These are phyloP conservation scores for Thereva nobilitata DNA, from an alignment of 2,888 invertebrate species.

Conservation along the genomic window DNA sequence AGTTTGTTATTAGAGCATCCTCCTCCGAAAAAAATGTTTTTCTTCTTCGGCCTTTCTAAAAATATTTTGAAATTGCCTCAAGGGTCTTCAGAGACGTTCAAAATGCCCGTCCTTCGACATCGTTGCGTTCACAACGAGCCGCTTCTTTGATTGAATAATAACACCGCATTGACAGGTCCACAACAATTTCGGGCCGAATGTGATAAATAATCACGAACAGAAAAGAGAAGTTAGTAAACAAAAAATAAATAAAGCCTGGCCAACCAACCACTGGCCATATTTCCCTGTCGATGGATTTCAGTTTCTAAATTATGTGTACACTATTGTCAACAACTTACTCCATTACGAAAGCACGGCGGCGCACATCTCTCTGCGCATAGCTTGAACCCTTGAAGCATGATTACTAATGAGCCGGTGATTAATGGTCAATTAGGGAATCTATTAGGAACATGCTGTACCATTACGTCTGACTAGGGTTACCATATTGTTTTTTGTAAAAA, in stretches of 20 bases:
- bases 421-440: slow-evolving; percentile 30
- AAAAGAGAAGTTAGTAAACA: too few relatives aligned
- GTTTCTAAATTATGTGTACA: too few relatives aligned
- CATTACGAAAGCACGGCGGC: background rate
- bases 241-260: too few relatives aligned
- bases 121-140: too few relatives aligned
- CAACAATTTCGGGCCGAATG: too few relatives aligned
- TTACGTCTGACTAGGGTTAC: slow-evolving; percentile 26
- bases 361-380: background rate
- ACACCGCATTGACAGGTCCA: background rate
- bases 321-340: slow-evolving; percentile 5
- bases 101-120: too few relatives aligned
- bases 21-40: slow-evolving; percentile 1
- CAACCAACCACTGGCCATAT: too few relatives aligned
- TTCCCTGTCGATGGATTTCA: too few relatives aligned
- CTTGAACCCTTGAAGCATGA: background rate
- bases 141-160: slow-evolving; percentile 4
- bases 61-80: slow-evolving; percentile 17
- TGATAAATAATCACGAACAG: too few relatives aligned
- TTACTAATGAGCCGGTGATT: slow-evolving; percentile 27
- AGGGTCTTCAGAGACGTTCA: background rate
- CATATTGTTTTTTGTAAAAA: too few relatives aligned
- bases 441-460: slow-evolving; percentile 18
- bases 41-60: background rate
- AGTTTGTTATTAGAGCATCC: slow-evolving; percentile 30